phyloP scores from a whole-genome alignment of 2,888 invertebrate genomes.

The Idaea biselata region DNA sequence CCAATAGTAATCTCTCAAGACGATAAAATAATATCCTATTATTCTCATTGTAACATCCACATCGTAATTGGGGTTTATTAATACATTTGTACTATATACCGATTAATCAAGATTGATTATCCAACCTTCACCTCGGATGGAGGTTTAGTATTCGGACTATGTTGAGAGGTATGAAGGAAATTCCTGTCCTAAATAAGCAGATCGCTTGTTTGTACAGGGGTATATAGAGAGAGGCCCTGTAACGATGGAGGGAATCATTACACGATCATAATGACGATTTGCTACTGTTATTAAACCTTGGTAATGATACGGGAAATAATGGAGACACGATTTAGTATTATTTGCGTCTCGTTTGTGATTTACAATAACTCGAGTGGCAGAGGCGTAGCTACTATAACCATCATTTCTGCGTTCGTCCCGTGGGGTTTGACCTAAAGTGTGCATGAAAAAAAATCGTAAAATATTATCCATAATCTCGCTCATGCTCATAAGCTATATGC shows the following conservation, averaged over 20 bases:
- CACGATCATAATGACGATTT: constrained; percentile 12
- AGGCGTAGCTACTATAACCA: not conserved
- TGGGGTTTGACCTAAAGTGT: no score
- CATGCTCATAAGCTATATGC: no score
- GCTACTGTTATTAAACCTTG: constrained; percentile 25
- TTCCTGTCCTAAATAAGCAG: constrained; percentile 41
- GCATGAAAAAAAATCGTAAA: no score
- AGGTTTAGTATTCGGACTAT: constrained; percentile 12
- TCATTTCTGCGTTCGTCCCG: no score
- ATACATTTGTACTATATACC: constrained; percentile 36
- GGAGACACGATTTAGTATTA: not conserved
- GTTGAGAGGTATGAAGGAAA: constrained; percentile 20
- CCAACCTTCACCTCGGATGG: constrained; percentile 33
- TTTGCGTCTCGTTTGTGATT: not conserved
- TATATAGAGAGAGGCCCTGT: constrained; percentile 21
- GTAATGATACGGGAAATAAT: not conserved
- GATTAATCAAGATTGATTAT: constrained; percentile 61
- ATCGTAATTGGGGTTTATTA: constrained; percentile 7
- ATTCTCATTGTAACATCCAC: not conserved
- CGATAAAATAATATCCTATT: not conserved
- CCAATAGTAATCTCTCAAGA: not conserved
- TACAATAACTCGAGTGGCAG: not conserved
- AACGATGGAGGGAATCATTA: not conserved
- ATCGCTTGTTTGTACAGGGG: constrained; percentile 44
- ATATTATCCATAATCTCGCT: no score